A percentile compares a stretch with the other conserved stretches of the same genome.
phyloP scores from a whole-genome alignment of 2,797 vertebrate genomes.

The Lemur catta region DNA sequence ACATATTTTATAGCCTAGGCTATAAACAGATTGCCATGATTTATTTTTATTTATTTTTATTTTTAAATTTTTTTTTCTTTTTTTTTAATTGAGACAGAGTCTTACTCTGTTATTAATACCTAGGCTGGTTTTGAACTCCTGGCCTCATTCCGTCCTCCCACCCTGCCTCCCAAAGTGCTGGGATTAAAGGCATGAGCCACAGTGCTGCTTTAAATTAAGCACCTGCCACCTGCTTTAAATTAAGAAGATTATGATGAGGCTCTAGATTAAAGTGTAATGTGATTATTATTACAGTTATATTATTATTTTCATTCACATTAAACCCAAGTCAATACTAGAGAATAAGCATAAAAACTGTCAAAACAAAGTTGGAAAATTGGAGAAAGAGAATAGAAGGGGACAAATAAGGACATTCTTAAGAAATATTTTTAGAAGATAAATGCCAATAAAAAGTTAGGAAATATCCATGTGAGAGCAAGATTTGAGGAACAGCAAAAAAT shows the following conservation, averaged over 20 bases:
- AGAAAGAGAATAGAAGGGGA: background rate
- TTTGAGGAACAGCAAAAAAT: background rate
- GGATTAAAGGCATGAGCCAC: background rate
- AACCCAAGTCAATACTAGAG: background rate
- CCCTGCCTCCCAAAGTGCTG: background rate
- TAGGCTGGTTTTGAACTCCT: background rate
- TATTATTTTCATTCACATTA: background rate
- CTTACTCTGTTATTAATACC: background rate
- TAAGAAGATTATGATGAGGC: background rate
- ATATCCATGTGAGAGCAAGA: background rate
- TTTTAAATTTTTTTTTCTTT: too few species aligned
- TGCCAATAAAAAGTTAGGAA: background rate
- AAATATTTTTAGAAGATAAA: background rate
- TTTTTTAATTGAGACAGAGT: background rate
- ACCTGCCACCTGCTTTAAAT: background rate
- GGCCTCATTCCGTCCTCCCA: background rate
- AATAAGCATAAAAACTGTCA: background rate
- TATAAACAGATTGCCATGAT: background rate
- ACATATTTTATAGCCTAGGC: background rate
- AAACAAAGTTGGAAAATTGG: background rate
- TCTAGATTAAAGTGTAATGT: background rate
- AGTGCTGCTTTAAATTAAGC: background rate
- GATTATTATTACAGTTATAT: background rate
- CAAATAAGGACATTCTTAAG: background rate
- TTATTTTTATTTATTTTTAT: background rate